Evolutionary conservation across 35 echinoderm and acorn worm species (phyloP).

Genomic region (Eucidaris tribuloides): DNA sequence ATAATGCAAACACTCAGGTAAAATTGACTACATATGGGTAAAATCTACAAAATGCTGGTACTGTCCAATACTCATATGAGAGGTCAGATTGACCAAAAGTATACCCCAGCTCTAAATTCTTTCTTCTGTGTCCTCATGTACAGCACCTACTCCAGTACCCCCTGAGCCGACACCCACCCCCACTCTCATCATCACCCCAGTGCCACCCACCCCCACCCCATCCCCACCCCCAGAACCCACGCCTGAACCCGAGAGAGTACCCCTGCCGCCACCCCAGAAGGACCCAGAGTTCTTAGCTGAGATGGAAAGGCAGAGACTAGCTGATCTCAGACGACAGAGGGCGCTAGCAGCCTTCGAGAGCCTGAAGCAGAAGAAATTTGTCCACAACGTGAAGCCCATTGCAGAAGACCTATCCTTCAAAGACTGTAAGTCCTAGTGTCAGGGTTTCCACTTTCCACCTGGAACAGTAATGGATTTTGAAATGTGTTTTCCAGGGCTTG

Average conservation of each 20-base stretch:
- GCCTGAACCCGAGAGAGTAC: background rate
- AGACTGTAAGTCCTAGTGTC: conserved; percentile 46
- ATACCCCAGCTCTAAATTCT: no score
- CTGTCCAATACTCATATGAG: no score
- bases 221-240: background rate
- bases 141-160: background rate
- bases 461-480: no score
- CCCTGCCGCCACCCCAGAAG: conserved; percentile 46
- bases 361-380: conserved; percentile 51
- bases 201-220: conserved; percentile 24
- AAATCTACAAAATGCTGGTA: no score
- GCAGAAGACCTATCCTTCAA: conserved; percentile 31
- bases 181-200: background rate
- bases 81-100: no score
- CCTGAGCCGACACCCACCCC: background rate
- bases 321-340: conserved; percentile 59
- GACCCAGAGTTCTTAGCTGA: conserved; percentile 49
- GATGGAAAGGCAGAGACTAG: conserved; percentile 65
- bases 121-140: no score
- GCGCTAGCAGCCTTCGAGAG: conserved; percentile 77
- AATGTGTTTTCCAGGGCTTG: no score
- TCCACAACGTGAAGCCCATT: conserved; percentile 4
- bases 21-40: no score
- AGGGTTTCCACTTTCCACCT: background rate
- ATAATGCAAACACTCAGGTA: no score